A percentile compares a stretch with the other conserved stretches of the same genome.
These are phyloP conservation scores for Thera obeliscata DNA, from an alignment of 2,888 invertebrate species.

Conservation along the genomic window DNA sequence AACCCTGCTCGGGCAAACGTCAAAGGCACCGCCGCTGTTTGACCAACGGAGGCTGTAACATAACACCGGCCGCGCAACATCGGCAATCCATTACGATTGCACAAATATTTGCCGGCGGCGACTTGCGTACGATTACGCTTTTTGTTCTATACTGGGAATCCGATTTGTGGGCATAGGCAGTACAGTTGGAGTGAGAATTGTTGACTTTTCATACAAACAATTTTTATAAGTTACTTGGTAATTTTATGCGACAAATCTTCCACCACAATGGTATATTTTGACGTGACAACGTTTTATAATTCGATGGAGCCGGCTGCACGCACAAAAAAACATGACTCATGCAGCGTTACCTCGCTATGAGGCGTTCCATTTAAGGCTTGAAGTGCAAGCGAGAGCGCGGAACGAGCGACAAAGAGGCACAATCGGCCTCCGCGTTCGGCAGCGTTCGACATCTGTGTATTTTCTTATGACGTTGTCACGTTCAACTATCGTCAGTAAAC, in stretches of 20 bases:
- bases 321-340: no score
- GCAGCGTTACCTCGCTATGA: no score
- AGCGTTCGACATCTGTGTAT: no score
- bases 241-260: neutral
- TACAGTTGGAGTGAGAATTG: neutral
- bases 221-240: neutral
- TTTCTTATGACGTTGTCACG: no score
- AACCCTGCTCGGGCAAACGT: constrained; percentile 7
- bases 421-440: no score
- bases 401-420: no score
- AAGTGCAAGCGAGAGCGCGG: no score
- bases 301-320: no score
- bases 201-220: neutral
- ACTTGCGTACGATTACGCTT: constrained; percentile 60
- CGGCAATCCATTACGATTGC: constrained; percentile 70
- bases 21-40: constrained; percentile 56
- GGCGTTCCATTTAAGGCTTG: no score
- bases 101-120: constrained; percentile 59
- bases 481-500: no score
- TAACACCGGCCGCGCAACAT: constrained; percentile 62
- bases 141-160: constrained; percentile 51
- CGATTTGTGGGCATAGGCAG: constrained; percentile 33
- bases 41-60: constrained; percentile 57
- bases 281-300: no score
- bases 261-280: neutral